phyloP scores from a whole-genome alignment of 2,888 invertebrate species.

The Dicyrtoma fusca region DNA sequence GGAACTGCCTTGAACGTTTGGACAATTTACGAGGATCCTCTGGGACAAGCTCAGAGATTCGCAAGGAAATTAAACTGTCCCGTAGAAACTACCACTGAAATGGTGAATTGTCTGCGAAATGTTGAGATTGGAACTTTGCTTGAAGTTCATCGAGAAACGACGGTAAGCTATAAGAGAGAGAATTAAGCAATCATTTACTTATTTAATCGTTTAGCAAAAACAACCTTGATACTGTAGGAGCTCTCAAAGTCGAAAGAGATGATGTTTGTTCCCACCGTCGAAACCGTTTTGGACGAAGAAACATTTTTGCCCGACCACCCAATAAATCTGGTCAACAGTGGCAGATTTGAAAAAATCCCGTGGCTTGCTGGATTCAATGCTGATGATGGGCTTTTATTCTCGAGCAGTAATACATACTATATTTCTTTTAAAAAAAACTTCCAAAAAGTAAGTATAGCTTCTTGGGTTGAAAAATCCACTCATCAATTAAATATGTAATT shows the following conservation, averaged over 20 bases:
- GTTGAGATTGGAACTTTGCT: neutral
- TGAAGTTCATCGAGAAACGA: neutral
- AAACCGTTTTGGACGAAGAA: slow-evolving; percentile 1
- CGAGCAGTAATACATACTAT: neutral
- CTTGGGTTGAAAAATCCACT: too few relatives aligned
- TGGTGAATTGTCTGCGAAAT: neutral
- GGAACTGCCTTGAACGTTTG: neutral
- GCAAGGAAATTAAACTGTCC: slow-evolving; percentile 11
- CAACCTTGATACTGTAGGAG: too few relatives aligned
- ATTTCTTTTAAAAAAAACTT: too few relatives aligned
- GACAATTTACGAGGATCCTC: neutral
- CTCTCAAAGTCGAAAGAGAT: neutral
- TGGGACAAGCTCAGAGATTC: slow-evolving; percentile 9
- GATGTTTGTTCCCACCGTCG: neutral
- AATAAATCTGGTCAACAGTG: neutral
- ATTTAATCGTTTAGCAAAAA: too few relatives aligned
- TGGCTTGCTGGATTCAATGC: neutral
- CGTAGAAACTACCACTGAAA: neutral
- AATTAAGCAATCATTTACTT: too few relatives aligned
- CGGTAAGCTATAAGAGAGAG: too few relatives aligned
- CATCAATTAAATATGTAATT: too few relatives aligned
- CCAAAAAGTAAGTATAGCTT: too few relatives aligned
- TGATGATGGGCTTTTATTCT: neutral
- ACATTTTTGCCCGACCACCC: slow-evolving; percentile 1
- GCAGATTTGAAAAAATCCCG: neutral